These are phyloP conservation scores for Dorcus parallelipipedus DNA, from an alignment of 2,888 invertebrate species.

Conservation along the genomic window DNA sequence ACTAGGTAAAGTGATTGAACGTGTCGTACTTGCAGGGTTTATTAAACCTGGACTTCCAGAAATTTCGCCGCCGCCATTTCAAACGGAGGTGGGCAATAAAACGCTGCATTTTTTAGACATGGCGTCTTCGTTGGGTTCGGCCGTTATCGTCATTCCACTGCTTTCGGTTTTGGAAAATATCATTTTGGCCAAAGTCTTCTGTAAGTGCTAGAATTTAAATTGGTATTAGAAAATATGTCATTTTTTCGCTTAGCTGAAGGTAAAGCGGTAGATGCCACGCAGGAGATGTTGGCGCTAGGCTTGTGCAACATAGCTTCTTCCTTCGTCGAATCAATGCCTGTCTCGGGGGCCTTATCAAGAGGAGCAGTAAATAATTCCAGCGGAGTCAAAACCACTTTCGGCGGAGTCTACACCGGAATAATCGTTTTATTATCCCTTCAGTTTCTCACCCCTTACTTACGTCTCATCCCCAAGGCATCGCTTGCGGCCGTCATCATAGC, in stretches of 20 bases:
- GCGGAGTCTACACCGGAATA: conserved; percentile 62
- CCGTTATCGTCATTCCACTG: conserved; percentile 64
- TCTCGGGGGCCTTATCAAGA: conserved; percentile 59
- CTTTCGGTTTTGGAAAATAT: conserved; percentile 67
- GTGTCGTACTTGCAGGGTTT: conserved; percentile 51
- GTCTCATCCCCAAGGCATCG: conserved; percentile 62
- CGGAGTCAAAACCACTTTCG: conserved; percentile 66
- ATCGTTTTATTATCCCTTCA: conserved; percentile 54
- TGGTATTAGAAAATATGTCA: neutral
- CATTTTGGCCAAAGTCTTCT: conserved; percentile 69
- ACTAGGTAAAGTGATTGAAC: no score
- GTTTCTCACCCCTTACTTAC: conserved; percentile 64
- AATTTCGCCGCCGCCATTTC: conserved; percentile 64
- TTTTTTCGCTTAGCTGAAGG: conserved; percentile 52
- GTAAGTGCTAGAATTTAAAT: conserved; percentile 31
- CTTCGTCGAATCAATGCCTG: conserved; percentile 67
- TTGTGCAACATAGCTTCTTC: conserved; percentile 64
- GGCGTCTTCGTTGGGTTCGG: conserved; percentile 60
- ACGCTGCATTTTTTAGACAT: conserved; percentile 57
- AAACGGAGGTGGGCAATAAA: conserved; percentile 56
- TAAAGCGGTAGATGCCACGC: conserved; percentile 63
- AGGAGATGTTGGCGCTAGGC: conserved; percentile 67
- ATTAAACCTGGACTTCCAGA: conserved; percentile 69
- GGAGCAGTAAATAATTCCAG: conserved; percentile 71
- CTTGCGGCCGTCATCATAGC: conserved; percentile 70